Evolutionary conservation across 2,797 vertebrate genomes (phyloP).

Genomic region (Notoglanidium macrostoma): DNA sequence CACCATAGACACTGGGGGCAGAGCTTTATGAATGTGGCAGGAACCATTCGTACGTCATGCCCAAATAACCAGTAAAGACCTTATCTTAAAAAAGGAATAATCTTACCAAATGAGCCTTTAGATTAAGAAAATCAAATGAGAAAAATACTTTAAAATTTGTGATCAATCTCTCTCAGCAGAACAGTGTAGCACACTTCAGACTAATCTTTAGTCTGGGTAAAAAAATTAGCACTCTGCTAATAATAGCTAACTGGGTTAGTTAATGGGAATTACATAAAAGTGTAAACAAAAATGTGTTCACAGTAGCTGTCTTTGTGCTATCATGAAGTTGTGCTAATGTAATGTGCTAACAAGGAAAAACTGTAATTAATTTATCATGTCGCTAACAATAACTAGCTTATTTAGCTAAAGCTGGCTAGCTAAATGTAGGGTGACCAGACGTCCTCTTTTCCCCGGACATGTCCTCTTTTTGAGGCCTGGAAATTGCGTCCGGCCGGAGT

Average conservation of each 20-base stretch:
- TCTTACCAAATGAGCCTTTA: not conserved
- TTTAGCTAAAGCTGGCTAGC: not conserved
- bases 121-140: not conserved
- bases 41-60: not conserved
- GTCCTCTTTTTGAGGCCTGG: too few species aligned
- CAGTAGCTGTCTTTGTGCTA: not conserved
- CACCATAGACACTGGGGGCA: not conserved
- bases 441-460: too few species aligned
- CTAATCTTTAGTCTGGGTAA: not conserved
- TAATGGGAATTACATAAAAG: not conserved
- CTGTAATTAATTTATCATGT: too few species aligned
- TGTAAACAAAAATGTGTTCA: not conserved
- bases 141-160: not conserved
- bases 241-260: not conserved
- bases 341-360: too few species aligned
- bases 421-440: too few species aligned
- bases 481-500: too few species aligned
- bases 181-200: not conserved
- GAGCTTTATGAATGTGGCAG: not conserved
- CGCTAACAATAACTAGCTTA: not conserved
- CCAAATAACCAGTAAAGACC: not conserved
- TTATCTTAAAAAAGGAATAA: not conserved
- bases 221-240: not conserved
- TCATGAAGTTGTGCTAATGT: not conserved
- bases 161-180: too few species aligned